These are phyloP conservation scores for Drosophila ficusphila DNA, from an alignment of 1,140 invertebrate species.

Conservation along the genomic window DNA sequence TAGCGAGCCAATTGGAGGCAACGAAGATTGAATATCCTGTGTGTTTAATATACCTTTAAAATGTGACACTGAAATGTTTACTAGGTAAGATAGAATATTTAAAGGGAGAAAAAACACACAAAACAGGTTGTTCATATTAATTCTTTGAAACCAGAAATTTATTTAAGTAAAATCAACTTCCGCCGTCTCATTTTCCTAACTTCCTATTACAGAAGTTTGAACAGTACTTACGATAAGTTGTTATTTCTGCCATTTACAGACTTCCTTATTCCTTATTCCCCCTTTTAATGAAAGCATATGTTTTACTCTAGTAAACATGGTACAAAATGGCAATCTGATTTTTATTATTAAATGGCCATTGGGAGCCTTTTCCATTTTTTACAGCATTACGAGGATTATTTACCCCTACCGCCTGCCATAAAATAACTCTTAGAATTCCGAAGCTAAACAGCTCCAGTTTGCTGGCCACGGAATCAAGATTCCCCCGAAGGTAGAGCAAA, in stretches of 20 bases:
- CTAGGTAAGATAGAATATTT: no score
- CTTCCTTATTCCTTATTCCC: no score
- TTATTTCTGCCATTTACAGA: not conserved
- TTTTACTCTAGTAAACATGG: not conserved
- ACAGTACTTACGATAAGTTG: no score
- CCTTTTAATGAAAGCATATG: not conserved
- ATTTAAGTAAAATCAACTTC: no score
- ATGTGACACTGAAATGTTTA: no score
- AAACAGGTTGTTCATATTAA: no score
- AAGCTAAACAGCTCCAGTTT: not conserved
- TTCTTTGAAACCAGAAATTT: no score
- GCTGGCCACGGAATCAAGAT: conserved; percentile 16
- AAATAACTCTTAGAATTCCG: conserved; percentile 19
- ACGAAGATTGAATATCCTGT: conserved; percentile 11
- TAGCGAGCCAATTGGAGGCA: not conserved
- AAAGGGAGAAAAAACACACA: no score
- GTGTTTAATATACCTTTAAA: no score
- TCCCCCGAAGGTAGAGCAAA: conserved; percentile 23
- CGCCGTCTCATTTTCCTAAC: no score
- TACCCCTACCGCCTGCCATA: not conserved
- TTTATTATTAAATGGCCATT: not conserved
- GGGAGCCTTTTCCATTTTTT: not conserved
- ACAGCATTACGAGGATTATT: conserved; percentile 18
- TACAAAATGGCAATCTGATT: not conserved
- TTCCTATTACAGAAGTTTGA: no score